Conservation (phyloP, 2,113 vertebrate species). For the Hiodon alosoides region DNA sequence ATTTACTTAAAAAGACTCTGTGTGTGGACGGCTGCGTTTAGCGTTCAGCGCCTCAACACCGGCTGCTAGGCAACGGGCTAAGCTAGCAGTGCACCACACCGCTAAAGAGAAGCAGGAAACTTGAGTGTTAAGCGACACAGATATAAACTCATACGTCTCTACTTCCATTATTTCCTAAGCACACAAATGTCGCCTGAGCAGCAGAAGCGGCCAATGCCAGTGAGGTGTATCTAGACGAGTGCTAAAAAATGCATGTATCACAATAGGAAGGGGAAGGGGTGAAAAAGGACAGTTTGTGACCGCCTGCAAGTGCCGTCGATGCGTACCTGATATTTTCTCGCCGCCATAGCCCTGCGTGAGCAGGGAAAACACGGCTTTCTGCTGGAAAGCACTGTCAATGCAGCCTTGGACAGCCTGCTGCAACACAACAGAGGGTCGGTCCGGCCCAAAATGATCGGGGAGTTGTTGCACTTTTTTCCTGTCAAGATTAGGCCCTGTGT, state of each 20-base stretch:
- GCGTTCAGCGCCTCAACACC: background rate
- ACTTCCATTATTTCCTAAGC: background rate
- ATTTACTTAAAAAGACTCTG: no score
- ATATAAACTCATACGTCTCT: background rate
- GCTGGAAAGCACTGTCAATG: constrained; percentile 90
- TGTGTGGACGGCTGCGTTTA: background rate
- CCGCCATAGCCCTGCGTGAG: constrained; percentile 89
- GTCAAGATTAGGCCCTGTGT: constrained; percentile 85
- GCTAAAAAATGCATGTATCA: background rate
- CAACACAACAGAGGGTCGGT: constrained; percentile 76
- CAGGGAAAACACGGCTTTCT: constrained; percentile 87
- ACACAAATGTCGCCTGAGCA: background rate
- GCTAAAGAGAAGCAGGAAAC: background rate
- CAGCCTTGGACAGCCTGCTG: constrained; percentile 93
- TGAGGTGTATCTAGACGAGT: background rate
- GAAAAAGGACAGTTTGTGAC: background rate
- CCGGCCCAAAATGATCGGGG: constrained; percentile 85
- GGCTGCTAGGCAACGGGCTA: background rate
- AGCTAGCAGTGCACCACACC: background rate
- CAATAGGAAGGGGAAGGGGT: background rate
- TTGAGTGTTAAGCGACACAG: background rate
- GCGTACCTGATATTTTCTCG: constrained; percentile 86
- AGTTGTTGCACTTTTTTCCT: constrained; percentile 88
- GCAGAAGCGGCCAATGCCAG: background rate
- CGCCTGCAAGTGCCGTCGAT: background rate